Evolutionary conservation across 2,888 invertebrate species (phyloP).

Genomic region (Diarsia brunnea): DNA sequence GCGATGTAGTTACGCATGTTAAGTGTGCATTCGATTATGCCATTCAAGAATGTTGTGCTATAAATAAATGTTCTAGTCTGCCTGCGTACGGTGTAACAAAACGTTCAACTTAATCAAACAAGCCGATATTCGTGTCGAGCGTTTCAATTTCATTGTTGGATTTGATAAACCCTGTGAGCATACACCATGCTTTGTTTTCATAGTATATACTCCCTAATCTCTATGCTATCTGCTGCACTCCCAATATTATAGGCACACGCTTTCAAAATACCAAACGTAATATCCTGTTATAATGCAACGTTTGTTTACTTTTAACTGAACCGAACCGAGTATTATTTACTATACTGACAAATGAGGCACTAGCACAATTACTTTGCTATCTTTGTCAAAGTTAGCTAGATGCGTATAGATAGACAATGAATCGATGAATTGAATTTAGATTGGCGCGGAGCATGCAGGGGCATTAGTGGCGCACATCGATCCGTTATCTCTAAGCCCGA

Average conservation of each 20-base stretch:
- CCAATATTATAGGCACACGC: conserved; percentile 5
- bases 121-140: conserved; percentile 45
- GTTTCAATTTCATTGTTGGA: conserved; percentile 53
- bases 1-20: conserved; percentile 18
- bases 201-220: conserved; percentile 51
- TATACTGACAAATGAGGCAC: not conserved
- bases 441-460: conserved; percentile 75
- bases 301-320: conserved; percentile 32
- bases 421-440: conserved; percentile 83
- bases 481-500: conserved; percentile 83
- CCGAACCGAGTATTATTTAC: not conserved
- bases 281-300: conserved; percentile 10
- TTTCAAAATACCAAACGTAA: conserved; percentile 5
- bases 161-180: conserved; percentile 60
- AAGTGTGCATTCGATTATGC: conserved; percentile 51
- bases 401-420: conserved; percentile 61
- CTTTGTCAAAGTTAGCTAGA: conserved; percentile 26
- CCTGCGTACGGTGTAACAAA: conserved; percentile 49
- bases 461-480: conserved; percentile 84
- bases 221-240: conserved; percentile 39
- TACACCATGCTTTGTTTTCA: conserved; percentile 41
- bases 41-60: conserved; percentile 50
- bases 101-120: conserved; percentile 56
- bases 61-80: conserved; percentile 54
- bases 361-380: conserved; percentile 14